phyloP scores from a whole-genome alignment of 2,888 invertebrate genomes.

The Trachelus troglodyta region DNA sequence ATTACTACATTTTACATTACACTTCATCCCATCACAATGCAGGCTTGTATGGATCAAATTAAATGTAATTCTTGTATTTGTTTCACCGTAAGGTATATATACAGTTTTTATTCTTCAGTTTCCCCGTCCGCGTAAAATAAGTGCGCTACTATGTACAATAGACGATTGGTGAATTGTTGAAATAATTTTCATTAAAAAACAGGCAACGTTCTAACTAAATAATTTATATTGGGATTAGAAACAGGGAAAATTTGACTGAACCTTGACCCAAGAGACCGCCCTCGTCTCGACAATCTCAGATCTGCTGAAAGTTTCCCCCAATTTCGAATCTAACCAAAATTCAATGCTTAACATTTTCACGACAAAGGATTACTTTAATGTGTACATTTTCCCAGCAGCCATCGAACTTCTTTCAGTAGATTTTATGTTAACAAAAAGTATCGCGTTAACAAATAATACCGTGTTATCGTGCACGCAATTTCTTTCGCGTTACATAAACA shows the following conservation, averaged over 20 bases:
- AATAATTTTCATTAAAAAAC: constrained; percentile 42
- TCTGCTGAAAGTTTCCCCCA: not conserved
- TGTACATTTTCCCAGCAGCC: constrained; percentile 34
- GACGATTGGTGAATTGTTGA: constrained; percentile 36
- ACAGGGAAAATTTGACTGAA: not conserved
- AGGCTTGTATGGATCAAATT: constrained; percentile 49
- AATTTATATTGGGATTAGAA: constrained; percentile 41
- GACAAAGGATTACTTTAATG: constrained; percentile 33
- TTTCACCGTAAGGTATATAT: constrained; percentile 28
- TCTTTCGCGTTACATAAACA: too few species aligned
- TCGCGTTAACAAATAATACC: not conserved
- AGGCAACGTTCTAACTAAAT: constrained; percentile 47
- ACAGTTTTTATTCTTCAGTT: constrained; percentile 26
- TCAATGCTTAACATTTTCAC: constrained; percentile 19
- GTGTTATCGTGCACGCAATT: not conserved
- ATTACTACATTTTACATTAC: constrained; percentile 56
- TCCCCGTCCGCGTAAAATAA: constrained; percentile 51
- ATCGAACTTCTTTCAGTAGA: constrained; percentile 13
- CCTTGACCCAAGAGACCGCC: too few species aligned
- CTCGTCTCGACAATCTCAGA: too few species aligned
- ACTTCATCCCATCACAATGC: constrained; percentile 53
- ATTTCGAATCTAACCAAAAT: not conserved
- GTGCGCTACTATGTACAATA: constrained; percentile 59
- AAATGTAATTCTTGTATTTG: constrained; percentile 35
- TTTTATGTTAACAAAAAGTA: too few species aligned